Evolutionary conservation across 2,113 vertebrate species (phyloP).

Genomic region (Syngnathus scovelli): DNA sequence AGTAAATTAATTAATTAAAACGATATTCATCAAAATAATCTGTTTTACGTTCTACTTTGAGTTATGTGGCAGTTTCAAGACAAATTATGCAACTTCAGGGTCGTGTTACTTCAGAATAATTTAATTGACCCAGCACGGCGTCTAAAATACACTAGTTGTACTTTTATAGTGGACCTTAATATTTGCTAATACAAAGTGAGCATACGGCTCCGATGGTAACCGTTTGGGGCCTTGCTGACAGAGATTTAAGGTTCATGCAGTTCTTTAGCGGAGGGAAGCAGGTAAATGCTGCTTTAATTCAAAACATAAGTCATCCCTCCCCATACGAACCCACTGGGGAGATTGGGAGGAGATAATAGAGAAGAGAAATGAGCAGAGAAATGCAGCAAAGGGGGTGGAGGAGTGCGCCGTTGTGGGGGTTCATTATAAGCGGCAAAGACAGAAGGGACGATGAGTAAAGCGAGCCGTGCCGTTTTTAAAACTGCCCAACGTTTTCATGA

Average conservation of each 20-base stretch:
- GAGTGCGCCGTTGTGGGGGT: background rate
- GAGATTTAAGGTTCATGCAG: constrained; percentile 43
- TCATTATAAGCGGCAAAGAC: constrained; percentile 6
- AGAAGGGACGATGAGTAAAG: constrained; percentile 27
- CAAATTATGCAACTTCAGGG: background rate
- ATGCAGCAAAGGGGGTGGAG: constrained; percentile 1
- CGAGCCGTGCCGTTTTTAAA: constrained; percentile 40
- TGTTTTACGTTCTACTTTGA: too few relatives aligned
- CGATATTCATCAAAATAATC: too few relatives aligned
- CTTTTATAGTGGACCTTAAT: constrained; percentile 1
- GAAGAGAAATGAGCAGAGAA: constrained; percentile 43
- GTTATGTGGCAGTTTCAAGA: too few relatives aligned
- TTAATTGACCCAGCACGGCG: background rate
- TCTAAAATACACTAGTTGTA: background rate
- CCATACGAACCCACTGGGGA: constrained; percentile 30
- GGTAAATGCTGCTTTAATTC: constrained; percentile 59
- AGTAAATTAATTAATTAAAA: too few relatives aligned
- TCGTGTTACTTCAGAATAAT: background rate
- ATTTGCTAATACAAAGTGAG: constrained; percentile 17
- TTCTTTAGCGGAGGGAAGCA: constrained; percentile 44
- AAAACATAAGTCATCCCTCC: constrained; percentile 55
- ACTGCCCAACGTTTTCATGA: constrained; percentile 37
- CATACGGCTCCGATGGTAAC: constrained; percentile 35
- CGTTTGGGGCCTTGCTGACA: constrained; percentile 33
- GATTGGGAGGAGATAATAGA: constrained; percentile 47